These are phyloP conservation scores for Drosophila cardini DNA, from an alignment of 1,140 invertebrate genomes.

Conservation along the genomic window DNA sequence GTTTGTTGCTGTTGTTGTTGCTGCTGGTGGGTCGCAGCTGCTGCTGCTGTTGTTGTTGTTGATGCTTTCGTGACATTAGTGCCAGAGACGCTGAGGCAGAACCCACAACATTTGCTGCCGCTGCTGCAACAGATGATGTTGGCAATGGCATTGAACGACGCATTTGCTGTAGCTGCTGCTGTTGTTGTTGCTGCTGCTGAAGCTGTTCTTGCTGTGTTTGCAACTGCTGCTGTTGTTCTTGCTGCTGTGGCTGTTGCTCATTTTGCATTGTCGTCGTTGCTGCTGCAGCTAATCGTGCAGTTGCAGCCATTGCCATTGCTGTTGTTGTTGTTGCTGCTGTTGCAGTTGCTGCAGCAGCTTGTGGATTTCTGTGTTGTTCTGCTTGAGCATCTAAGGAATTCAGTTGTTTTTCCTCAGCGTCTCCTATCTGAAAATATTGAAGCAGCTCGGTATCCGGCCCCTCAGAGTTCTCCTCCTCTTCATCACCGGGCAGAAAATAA, in stretches of 20 bases:
- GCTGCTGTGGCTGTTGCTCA: conserved; percentile 38
- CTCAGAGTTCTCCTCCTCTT: conserved; percentile 89
- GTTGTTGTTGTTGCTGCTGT: conserved; percentile 3
- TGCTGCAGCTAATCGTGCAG: conserved; percentile 8
- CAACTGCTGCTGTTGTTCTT: conserved; percentile 35
- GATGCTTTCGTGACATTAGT: conserved; percentile 83
- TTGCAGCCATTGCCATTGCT: conserved; percentile 43
- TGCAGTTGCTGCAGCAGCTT: conserved; percentile 29
- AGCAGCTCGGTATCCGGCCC: conserved; percentile 92
- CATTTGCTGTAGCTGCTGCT: conserved; percentile 36
- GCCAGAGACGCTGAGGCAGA: conserved; percentile 85
- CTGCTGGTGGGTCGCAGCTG: conserved; percentile 48
- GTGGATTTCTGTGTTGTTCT: conserved; percentile 82
- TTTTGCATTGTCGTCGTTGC: conserved; percentile 27
- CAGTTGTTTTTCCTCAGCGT: conserved; percentile 84
- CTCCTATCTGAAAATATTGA: conserved; percentile 90
- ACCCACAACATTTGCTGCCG: conserved; percentile 71
- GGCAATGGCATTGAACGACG: conserved; percentile 50
- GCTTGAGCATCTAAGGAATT: conserved; percentile 83
- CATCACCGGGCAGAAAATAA: conserved; percentile 87
- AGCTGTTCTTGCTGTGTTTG: conserved; percentile 41
- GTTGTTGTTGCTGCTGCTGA: conserved; percentile 32
- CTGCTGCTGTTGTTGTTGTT: conserved; percentile 66
- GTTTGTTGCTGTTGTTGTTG: conserved; percentile 73
- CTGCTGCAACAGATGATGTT: conserved; percentile 44